Percentiles rank a stretch among this genome's conserved stretches.
phyloP scores from a whole-genome alignment of 1,140 invertebrate genomes.

The Steinernema feltiae region DNA sequence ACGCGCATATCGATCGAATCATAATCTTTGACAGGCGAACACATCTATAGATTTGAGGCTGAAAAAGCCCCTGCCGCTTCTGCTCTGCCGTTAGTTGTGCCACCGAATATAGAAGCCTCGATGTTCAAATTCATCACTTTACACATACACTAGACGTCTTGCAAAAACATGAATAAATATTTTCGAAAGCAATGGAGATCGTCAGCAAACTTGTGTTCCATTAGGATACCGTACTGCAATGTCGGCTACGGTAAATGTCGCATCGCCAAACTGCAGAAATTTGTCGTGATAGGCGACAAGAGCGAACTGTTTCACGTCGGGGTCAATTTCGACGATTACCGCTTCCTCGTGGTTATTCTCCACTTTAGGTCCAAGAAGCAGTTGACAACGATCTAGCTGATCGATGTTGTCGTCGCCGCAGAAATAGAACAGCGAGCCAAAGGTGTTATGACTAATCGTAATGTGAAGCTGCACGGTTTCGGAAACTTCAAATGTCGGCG shows the following conservation, averaged over 20 bases:
- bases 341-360: background rate
- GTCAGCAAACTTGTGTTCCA: background rate
- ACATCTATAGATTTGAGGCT: no score
- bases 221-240: background rate
- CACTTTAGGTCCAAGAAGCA: background rate
- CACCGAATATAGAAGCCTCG: no score
- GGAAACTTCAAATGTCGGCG: background rate
- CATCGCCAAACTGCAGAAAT: background rate
- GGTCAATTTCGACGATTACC: background rate
- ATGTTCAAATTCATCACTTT: no score
- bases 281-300: conserved; percentile 8
- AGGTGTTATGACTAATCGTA: background rate
- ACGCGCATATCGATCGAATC: background rate
- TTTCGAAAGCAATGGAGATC: background rate
- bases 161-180: background rate
- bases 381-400: background rate
- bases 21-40: background rate
- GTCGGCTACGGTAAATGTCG: background rate
- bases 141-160: background rate
- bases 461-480: background rate
- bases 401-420: background rate
- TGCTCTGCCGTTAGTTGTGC: no score
- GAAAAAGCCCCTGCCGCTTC: no score
- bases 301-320: background rate
- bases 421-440: background rate